Evolutionary conservation across 1,140 invertebrate genomes (phyloP).

Genomic region (Trissolcus basalis): DNA sequence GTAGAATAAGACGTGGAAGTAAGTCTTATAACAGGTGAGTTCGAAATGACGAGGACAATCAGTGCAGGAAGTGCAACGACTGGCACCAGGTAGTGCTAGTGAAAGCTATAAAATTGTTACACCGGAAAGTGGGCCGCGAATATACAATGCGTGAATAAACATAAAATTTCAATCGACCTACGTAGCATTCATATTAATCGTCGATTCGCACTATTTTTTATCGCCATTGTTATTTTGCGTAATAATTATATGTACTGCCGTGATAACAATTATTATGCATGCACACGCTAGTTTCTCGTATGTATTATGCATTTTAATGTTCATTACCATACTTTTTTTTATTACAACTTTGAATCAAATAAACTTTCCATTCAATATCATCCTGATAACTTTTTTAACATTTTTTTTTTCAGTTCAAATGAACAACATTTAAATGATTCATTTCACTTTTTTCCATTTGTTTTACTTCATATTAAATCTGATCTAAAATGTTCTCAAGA

Average conservation of each 20-base stretch:
- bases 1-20: slow-evolving; percentile 19
- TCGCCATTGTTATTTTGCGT: slow-evolving; percentile 34
- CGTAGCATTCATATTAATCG: slow-evolving; percentile 53
- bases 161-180: slow-evolving; percentile 55
- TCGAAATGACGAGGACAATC: slow-evolving; percentile 66
- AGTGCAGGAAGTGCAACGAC: slow-evolving; percentile 75
- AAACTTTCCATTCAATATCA: no score
- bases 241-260: slow-evolving; percentile 19
- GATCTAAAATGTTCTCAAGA: no score
- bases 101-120: slow-evolving; percentile 68
- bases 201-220: slow-evolving; percentile 52
- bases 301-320: slow-evolving; percentile 8
- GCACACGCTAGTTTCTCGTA: slow-evolving; percentile 3
- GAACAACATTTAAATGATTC: no score
- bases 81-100: slow-evolving; percentile 70
- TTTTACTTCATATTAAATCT: no score
- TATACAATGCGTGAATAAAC: slow-evolving; percentile 57
- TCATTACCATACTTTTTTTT: slow-evolving; percentile 4
- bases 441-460: no score
- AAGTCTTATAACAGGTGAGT: slow-evolving; percentile 42
- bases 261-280: slow-evolving; percentile 6
- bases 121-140: slow-evolving; percentile 68
- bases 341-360: no score
- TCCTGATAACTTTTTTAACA: no score
- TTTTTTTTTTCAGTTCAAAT: no score